A percentile compares a stretch with the other conserved stretches of the same genome.
These are phyloP conservation scores for Ectemnius continuus DNA, from an alignment of 2,888 invertebrate genomes.

Conservation along the genomic window DNA sequence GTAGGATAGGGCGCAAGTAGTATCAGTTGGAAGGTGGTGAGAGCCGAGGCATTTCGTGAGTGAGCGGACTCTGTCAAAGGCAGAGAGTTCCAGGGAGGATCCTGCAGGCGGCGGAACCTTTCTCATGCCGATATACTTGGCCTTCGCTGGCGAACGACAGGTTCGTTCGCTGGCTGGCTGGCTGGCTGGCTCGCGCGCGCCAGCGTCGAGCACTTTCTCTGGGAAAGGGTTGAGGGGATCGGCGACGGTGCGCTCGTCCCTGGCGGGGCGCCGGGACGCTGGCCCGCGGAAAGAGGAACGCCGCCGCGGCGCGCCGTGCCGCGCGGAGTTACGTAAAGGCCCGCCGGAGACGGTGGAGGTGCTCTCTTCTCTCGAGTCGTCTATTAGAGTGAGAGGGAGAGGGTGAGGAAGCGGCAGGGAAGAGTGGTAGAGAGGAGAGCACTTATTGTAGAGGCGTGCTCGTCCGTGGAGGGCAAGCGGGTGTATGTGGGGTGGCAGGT, in stretches of 20 bases:
- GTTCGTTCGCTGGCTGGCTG: too few species aligned
- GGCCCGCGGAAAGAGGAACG: slow-evolving; percentile 61
- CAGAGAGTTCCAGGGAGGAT: not conserved
- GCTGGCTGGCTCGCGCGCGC: too few species aligned
- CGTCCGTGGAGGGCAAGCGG: slow-evolving; percentile 15
- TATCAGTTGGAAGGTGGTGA: not conserved
- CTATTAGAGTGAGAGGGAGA: not conserved
- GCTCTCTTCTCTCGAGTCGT: not conserved
- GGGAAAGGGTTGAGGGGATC: not conserved
- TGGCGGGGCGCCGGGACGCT: slow-evolving; percentile 33
- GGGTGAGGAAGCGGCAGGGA: too few species aligned
- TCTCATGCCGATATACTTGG: not conserved
- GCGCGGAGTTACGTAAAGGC: slow-evolving; percentile 66
- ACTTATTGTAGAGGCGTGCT: slow-evolving; percentile 44
- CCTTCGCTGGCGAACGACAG: not conserved
- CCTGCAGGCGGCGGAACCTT: not conserved
- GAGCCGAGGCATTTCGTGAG: not conserved
- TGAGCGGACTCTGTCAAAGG: not conserved
- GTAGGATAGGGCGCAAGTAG: slow-evolving; percentile 24
- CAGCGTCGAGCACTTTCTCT: not conserved
- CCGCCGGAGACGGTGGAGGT: slow-evolving; percentile 27
- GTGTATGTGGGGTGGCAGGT: slow-evolving; percentile 1
- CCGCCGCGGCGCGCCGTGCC: slow-evolving; percentile 8
- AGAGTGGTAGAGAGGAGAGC: slow-evolving; percentile 36
- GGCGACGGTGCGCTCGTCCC: slow-evolving; percentile 43